phyloP scores from a whole-genome alignment of 2,113 vertebrate genomes.

The Cyanoliseus patagonus region DNA sequence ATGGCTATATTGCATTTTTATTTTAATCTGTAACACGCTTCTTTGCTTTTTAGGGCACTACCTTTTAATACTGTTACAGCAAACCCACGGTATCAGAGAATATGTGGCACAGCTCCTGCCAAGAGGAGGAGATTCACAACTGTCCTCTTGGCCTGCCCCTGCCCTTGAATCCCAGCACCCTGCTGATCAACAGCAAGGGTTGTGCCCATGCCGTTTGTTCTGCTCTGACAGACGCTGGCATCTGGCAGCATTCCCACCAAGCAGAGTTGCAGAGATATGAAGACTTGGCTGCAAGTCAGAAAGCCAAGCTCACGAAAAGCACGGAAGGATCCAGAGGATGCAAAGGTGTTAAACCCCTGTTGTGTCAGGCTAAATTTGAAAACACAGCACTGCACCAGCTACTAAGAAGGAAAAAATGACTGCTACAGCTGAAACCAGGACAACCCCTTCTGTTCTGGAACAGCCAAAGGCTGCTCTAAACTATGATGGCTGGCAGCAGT shows the following conservation, averaged over 20 bases:
- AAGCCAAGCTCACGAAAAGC: neutral
- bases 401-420: neutral
- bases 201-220: neutral
- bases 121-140: neutral
- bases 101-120: neutral
- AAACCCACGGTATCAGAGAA: neutral
- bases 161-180: neutral
- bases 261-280: neutral
- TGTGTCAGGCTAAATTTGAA: neutral
- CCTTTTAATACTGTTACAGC: neutral
- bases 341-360: neutral
- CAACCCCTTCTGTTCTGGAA: neutral
- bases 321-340: neutral
- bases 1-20: neutral
- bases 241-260: constrained; percentile 1
- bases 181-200: neutral
- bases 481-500: neutral
- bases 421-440: neutral
- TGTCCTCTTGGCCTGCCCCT: neutral
- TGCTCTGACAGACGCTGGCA: neutral
- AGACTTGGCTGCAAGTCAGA: constrained; percentile 13
- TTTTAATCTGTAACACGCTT: neutral
- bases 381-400: neutral
- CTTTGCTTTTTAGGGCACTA: neutral
- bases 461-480: neutral